Evolutionary conservation across 2,113 vertebrate species (phyloP), one percentile per base, ranked within the genome.

Genomic region (Chaenocephalus aceratus): DNA sequence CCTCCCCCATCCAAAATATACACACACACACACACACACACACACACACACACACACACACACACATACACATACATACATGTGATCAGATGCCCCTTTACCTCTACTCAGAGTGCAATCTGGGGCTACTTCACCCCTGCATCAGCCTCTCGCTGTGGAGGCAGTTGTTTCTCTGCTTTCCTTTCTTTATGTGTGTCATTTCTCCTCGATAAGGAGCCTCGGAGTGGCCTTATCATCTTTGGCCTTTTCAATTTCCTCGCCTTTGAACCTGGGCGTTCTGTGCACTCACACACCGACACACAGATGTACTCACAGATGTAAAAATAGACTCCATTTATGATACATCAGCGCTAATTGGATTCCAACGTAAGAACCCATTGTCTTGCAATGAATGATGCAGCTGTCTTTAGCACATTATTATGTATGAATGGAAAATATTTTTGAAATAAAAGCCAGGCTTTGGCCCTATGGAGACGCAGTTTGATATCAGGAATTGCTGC

Each of bases 101-200:
- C 91, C 93, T 94, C 90, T 92, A 92, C 93, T 91, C 91, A 88
- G 91, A 91, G 91, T 77, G 91, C 94, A 95, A 95, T 96, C 95
- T 94, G 87, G 84, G 90, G 83, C 91, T 95, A 94, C 94, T 96
- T 95, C 94, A 95, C 90, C 89, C 75, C 60, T 77, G 89, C 93
- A 90, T 89, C 92, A 86, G 89, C 91, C 91, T 87, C 91, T 90
- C 82, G 56, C 80, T 74, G 79, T 79, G 77, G 80, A 82, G 73
- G 68, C 89, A 88, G 93, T 95, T 95, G 93, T 94, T 93, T 92
- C 93, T 92, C 83, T 81, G 91, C 91, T 91, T 88, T 91, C 86
- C 87, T 92, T 94, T 94, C 92, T 95, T 95, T 90, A 93, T 89
- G 78, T 76, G 89, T 90, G 91, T 93, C 88, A 92, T 94, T 86